phyloP scores from a whole-genome alignment of 1,140 invertebrate species.

The Macrotrachela quadricornifera region DNA sequence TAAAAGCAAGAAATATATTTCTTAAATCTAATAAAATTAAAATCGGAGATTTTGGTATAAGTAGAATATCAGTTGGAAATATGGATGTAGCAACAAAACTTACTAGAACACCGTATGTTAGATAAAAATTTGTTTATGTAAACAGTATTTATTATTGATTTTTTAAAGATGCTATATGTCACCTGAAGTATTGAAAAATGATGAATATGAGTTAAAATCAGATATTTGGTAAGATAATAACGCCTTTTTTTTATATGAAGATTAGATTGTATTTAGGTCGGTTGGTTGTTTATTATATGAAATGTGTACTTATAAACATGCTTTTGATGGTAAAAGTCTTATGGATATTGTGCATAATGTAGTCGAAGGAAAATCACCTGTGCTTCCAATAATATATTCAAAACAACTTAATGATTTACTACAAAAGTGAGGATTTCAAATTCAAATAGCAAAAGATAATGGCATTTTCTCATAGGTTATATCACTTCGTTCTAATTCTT shows the following conservation, averaged over 20 bases:
- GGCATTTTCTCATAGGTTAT: no score
- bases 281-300: slow-evolving; percentile 28
- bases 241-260: no score
- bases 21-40: slow-evolving; percentile 25
- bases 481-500: no score
- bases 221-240: slow-evolving; percentile 30
- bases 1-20: slow-evolving; percentile 32
- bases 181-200: slow-evolving; percentile 30
- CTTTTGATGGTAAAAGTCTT: slow-evolving; percentile 24
- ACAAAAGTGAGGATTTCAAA: slow-evolving; percentile 24
- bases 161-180: slow-evolving; percentile 31
- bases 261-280: no score
- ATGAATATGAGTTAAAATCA: slow-evolving; percentile 29
- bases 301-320: slow-evolving; percentile 23
- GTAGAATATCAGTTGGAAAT: slow-evolving; percentile 24
- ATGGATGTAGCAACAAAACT: slow-evolving; percentile 26
- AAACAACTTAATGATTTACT: slow-evolving; percentile 21
- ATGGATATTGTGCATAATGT: slow-evolving; percentile 32
- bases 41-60: slow-evolving; percentile 30
- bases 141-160: no score
- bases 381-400: slow-evolving; percentile 21
- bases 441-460: no score
- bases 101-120: slow-evolving; percentile 16
- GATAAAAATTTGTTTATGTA: no score
- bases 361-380: slow-evolving; percentile 23